A percentile compares a stretch with the other conserved stretches of the same genome.
These are phyloP conservation scores for Eulemur coronatus DNA, from an alignment of 2,797 vertebrate species.

Conservation along the genomic window DNA sequence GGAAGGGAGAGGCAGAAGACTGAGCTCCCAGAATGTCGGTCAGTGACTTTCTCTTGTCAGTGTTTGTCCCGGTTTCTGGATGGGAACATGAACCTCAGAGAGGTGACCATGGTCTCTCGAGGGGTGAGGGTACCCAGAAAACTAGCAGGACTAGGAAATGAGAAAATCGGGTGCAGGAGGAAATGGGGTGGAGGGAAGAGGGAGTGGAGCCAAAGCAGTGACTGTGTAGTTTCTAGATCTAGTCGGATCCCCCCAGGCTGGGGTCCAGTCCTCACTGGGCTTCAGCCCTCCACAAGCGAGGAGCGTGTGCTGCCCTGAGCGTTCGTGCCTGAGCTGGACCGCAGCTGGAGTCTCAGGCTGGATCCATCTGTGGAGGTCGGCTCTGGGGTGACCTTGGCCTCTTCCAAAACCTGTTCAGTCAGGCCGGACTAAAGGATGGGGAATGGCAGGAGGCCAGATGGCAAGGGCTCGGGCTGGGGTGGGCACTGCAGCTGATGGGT, in stretches of 20 bases:
- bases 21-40: not conserved
- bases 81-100: not conserved
- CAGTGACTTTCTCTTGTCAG: not conserved
- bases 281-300: not conserved
- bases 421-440: not conserved
- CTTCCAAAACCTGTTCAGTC: slow-evolving; percentile 53
- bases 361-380: slow-evolving; percentile 73
- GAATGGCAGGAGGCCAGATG: slow-evolving; percentile 65
- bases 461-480: not conserved
- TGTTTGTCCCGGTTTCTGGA: not conserved
- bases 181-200: not conserved
- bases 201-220: not conserved
- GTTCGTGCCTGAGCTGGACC: not conserved
- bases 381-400: slow-evolving; percentile 72
- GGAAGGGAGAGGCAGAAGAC: not conserved
- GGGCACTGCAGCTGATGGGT: not conserved
- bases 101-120: not conserved
- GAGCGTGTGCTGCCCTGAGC: not conserved
- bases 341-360: slow-evolving; percentile 23
- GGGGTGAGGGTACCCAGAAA: not conserved
- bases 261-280: not conserved
- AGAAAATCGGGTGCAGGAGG: not conserved
- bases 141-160: not conserved
- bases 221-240: not conserved
- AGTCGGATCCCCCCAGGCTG: not conserved